phyloP scores from a whole-genome alignment of 2,797 vertebrate species.

The Fundulus diaphanus region DNA sequence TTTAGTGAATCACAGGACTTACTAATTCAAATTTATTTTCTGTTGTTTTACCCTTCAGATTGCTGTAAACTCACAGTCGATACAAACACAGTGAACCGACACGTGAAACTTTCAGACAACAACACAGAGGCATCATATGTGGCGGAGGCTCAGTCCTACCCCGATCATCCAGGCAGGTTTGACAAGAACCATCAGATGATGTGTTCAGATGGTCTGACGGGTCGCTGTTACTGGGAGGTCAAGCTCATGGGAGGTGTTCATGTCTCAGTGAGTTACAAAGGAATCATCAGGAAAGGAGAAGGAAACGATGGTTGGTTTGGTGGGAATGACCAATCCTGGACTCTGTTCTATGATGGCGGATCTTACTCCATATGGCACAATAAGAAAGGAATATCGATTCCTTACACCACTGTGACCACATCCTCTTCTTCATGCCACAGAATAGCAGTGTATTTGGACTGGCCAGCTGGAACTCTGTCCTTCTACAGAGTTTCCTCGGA shows the following conservation, averaged over 20 bases:
- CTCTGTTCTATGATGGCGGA: neutral
- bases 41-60: slow-evolving; percentile 1
- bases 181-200: slow-evolving; percentile 1
- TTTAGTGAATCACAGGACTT: neutral
- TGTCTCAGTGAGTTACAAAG: slow-evolving; percentile 5
- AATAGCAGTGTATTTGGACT: slow-evolving; percentile 17
- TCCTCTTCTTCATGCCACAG: neutral
- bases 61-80: neutral
- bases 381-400: slow-evolving; percentile 17
- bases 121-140: slow-evolving; percentile 1
- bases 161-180: slow-evolving; percentile 9
- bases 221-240: slow-evolving; percentile 19
- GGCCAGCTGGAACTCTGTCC: slow-evolving; percentile 11
- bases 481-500: slow-evolving; percentile 29
- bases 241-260: neutral
- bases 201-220: neutral
- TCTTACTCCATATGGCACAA: slow-evolving; percentile 19
- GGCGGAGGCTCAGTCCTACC: neutral
- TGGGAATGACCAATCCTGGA: slow-evolving; percentile 23
- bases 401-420: neutral
- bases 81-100: neutral
- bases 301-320: slow-evolving; percentile 23
- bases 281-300: slow-evolving; percentile 8
- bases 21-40: neutral
- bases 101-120: slow-evolving; percentile 6